Conservation (phyloP, 2,888 invertebrate genomes). For the Linnaemya vulpina region DNA sequence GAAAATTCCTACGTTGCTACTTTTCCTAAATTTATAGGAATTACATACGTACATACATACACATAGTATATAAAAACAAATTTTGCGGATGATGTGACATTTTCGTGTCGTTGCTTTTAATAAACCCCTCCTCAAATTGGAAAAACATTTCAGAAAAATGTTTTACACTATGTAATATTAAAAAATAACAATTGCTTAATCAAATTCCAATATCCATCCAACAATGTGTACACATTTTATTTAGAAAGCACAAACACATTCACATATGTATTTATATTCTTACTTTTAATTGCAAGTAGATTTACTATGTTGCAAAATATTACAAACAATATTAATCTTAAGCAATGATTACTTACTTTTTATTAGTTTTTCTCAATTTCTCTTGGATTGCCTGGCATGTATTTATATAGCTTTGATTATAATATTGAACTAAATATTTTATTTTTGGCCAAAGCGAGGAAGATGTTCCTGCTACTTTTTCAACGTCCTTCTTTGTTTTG, state of each 20-base stretch:
- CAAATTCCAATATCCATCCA: constrained; percentile 1
- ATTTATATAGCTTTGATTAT: not conserved
- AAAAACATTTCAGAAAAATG: not conserved
- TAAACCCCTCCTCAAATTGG: constrained; percentile 41
- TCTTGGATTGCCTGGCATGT: not conserved
- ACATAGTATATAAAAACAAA: not conserved
- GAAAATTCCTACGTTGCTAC: constrained; percentile 51
- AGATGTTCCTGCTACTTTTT: constrained; percentile 40
- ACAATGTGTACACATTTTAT: constrained; percentile 48
- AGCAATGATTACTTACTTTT: constrained; percentile 22
- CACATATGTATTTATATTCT: constrained; percentile 49
- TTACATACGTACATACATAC: constrained; percentile 5
- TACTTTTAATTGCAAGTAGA: constrained; percentile 57
- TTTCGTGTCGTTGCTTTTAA: constrained; percentile 22
- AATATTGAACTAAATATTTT: constrained; percentile 18
- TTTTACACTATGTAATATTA: not conserved
- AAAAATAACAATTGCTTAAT: not conserved
- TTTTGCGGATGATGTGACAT: constrained; percentile 26
- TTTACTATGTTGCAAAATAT: constrained; percentile 68
- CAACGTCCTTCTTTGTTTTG: constrained; percentile 54
- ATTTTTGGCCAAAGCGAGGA: constrained; percentile 16
- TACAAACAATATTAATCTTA: not conserved
- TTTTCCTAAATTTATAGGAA: constrained; percentile 50
- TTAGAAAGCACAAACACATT: constrained; percentile 40
- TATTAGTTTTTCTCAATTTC: constrained; percentile 1